These are phyloP conservation scores for Sminthopsis crassicaudata DNA, from an alignment of 2,113 vertebrate species.

Conservation along the genomic window DNA sequence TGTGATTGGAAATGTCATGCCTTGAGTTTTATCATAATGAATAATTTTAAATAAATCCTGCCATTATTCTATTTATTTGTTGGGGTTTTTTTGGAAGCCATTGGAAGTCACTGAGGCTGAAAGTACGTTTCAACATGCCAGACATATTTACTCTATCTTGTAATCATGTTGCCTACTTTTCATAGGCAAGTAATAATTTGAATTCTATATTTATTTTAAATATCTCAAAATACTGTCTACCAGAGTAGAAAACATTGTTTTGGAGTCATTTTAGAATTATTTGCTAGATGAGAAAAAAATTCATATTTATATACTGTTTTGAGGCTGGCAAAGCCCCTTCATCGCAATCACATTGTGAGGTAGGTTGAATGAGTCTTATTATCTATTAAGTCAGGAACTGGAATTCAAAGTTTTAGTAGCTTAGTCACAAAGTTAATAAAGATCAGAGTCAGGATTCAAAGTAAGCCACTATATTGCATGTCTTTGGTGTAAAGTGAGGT, in stretches of 20 bases:
- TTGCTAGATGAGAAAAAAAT: neutral
- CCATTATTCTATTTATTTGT: slow-evolving; percentile 34
- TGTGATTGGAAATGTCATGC: neutral
- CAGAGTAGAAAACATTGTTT: neutral
- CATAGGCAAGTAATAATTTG: neutral
- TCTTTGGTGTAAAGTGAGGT: neutral
- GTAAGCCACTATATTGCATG: neutral
- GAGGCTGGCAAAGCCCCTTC: neutral
- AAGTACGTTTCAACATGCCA: neutral
- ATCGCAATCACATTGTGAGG: neutral
- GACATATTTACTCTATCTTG: neutral
- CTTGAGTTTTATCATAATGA: neutral
- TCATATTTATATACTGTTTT: neutral
- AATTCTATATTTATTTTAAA: neutral
- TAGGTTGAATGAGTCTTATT: neutral
- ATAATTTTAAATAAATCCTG: neutral
- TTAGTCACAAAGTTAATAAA: neutral
- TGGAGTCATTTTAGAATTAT: neutral
- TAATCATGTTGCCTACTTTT: neutral
- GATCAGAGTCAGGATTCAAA: neutral
- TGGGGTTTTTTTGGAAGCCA: slow-evolving; percentile 2
- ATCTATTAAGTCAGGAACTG: neutral
- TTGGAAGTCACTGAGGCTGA: slow-evolving; percentile 25
- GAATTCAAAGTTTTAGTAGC: neutral
- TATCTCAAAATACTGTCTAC: neutral